Evolutionary conservation across 2,888 invertebrate genomes (phyloP).

Genomic region (Brachynemurus nebulosus): DNA sequence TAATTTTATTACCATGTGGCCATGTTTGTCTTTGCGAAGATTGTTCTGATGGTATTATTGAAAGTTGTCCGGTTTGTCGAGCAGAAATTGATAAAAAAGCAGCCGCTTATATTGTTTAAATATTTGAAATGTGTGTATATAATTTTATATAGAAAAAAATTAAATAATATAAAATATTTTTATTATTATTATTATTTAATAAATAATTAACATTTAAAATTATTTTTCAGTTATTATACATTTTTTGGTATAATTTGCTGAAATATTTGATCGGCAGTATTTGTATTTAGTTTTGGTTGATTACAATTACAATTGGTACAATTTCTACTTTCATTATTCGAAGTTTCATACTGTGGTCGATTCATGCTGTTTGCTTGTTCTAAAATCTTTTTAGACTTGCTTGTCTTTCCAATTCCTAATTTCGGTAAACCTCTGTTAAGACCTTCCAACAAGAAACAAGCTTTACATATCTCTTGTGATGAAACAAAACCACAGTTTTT

Average conservation of each 20-base stretch:
- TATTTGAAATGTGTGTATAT: background rate
- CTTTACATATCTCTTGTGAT: constrained; percentile 91
- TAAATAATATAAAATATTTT: background rate
- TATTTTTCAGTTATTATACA: background rate
- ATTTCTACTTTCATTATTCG: background rate
- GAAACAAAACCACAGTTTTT: constrained; percentile 78
- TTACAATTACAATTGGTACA: background rate
- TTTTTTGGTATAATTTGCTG: background rate
- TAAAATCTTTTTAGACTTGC: constrained; percentile 56
- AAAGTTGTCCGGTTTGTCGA: constrained; percentile 70
- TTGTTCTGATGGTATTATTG: constrained; percentile 55
- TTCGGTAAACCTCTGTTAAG: constrained; percentile 85
- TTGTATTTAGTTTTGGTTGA: background rate
- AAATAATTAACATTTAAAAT: background rate
- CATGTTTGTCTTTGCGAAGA: constrained; percentile 84
- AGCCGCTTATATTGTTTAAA: constrained; percentile 50
- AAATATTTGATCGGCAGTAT: background rate
- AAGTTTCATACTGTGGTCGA: background rate
- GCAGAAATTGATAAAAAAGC: constrained; percentile 50
- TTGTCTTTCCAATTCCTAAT: constrained; percentile 80
- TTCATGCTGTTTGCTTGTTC: constrained; percentile 32
- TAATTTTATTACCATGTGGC: constrained; percentile 76
- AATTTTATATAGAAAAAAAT: background rate
- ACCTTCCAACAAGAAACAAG: constrained; percentile 90
- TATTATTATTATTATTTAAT: background rate